Conservation (phyloP, 2,888 invertebrate species). For the Phengaris arion region DNA sequence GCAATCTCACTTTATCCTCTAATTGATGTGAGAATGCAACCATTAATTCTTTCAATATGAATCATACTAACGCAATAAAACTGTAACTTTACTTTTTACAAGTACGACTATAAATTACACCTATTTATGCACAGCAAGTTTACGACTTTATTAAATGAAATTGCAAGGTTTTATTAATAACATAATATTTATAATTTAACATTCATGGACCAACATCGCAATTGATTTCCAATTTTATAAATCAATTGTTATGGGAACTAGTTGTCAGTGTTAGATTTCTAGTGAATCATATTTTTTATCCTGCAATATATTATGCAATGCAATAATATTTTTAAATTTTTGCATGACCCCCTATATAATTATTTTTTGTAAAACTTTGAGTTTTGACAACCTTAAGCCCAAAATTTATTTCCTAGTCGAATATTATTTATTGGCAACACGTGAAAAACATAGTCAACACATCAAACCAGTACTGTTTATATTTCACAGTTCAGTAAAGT, state of each 20-base stretch:
- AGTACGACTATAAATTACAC: background rate
- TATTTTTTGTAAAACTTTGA: background rate
- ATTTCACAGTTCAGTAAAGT: background rate
- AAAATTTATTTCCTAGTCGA: slow-evolving; percentile 11
- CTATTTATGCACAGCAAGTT: background rate
- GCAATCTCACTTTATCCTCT: background rate
- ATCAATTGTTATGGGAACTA: background rate
- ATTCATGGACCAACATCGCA: background rate
- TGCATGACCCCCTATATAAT: no score
- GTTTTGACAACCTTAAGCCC: slow-evolving; percentile 15
- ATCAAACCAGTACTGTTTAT: slow-evolving; percentile 11
- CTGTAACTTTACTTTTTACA: background rate
- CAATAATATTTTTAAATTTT: no score
- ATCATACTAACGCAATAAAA: slow-evolving; percentile 4
- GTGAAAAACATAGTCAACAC: slow-evolving; percentile 21
- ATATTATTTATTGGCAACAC: slow-evolving; percentile 23
- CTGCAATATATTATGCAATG: no score
- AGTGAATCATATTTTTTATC: no score
- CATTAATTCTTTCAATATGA: background rate
- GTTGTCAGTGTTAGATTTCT: no score
- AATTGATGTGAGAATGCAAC: background rate
- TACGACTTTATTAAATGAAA: no score
- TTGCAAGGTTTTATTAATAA: background rate
- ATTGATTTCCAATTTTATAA: background rate
- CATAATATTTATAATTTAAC: background rate